These are phyloP conservation scores for Hemitrygon akajei DNA, from an alignment of 2,797 vertebrate species.

Conservation along the genomic window DNA sequence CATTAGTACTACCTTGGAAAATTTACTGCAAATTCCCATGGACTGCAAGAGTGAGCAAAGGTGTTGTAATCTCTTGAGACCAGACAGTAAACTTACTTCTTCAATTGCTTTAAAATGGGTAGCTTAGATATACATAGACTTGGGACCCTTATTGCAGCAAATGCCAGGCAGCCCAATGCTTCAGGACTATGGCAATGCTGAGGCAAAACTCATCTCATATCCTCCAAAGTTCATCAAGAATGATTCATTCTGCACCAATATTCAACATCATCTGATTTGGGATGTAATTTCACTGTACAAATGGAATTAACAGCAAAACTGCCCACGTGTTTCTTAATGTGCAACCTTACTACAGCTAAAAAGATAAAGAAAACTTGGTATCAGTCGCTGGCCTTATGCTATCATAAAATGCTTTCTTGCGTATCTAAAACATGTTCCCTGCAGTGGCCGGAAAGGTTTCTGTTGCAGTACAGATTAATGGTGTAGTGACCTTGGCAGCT, in stretches of 20 bases:
- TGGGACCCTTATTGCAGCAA: not conserved
- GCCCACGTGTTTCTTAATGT: not conserved
- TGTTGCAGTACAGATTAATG: not conserved
- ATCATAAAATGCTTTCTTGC: not conserved
- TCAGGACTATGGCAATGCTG: not conserved
- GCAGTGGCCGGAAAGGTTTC: not conserved
- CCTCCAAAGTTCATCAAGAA: not conserved
- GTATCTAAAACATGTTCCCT: not conserved
- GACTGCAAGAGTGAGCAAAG: not conserved
- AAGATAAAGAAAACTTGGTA: not conserved
- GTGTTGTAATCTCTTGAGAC: not conserved
- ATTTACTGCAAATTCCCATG: not conserved
- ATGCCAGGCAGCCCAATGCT: not conserved
- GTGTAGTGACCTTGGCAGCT: not conserved
- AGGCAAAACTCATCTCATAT: not conserved
- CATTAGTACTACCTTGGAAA: not conserved
- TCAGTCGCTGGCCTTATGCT: not conserved
- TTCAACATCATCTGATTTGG: not conserved
- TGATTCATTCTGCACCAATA: not conserved
- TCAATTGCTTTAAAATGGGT: not conserved
- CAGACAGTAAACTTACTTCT: not conserved
- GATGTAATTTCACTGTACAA: not conserved
- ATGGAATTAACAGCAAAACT: not conserved
- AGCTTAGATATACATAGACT: not conserved
- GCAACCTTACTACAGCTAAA: not conserved